A percentile compares a stretch with the other conserved stretches of the same genome.
Evolutionary conservation across 2,113 vertebrate genomes (phyloP).

Genomic region (Ameiurus melas): DNA sequence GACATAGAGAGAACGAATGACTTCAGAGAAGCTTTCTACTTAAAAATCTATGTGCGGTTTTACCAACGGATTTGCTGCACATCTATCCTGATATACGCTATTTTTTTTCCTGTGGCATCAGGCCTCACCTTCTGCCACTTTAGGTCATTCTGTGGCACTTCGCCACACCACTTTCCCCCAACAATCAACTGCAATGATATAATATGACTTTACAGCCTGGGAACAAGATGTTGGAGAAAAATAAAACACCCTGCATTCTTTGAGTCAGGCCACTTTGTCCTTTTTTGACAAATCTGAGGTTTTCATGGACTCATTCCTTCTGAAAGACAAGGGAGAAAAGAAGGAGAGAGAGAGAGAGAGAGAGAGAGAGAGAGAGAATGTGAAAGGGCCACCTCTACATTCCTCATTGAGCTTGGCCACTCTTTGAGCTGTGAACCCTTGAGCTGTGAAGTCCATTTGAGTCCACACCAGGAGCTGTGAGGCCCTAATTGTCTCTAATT

Average conservation of each 20-base stretch:
- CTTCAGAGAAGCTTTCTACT: constrained; percentile 12
- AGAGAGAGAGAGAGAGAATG: constrained; percentile 63
- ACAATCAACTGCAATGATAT: constrained; percentile 72
- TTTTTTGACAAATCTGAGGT: constrained; percentile 46
- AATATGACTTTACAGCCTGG: constrained; percentile 67
- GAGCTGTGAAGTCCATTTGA: constrained; percentile 88
- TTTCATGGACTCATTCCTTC: constrained; percentile 42
- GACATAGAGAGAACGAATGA: constrained; percentile 33
- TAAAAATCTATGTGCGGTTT: not conserved
- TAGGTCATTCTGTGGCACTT: constrained; percentile 52
- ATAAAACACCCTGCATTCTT: constrained; percentile 51
- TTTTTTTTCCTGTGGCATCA: constrained; percentile 35
- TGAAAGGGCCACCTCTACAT: constrained; percentile 78
- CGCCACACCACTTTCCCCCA: constrained; percentile 61
- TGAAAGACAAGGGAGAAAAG: constrained; percentile 43
- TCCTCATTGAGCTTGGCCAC: constrained; percentile 72
- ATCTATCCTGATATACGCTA: not conserved
- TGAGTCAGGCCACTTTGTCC: constrained; percentile 50
- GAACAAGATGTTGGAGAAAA: constrained; percentile 52
- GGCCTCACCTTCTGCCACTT: constrained; percentile 50
- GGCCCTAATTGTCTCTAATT: constrained; percentile 99
- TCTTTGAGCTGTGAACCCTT: constrained; percentile 79
- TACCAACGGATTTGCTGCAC: not conserved
- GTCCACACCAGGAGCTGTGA: constrained; percentile 85
- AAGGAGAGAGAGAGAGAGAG: constrained; percentile 64